These are phyloP conservation scores for Psephotus haematonotus DNA, from an alignment of 2,113 vertebrate species.

Conservation along the genomic window DNA sequence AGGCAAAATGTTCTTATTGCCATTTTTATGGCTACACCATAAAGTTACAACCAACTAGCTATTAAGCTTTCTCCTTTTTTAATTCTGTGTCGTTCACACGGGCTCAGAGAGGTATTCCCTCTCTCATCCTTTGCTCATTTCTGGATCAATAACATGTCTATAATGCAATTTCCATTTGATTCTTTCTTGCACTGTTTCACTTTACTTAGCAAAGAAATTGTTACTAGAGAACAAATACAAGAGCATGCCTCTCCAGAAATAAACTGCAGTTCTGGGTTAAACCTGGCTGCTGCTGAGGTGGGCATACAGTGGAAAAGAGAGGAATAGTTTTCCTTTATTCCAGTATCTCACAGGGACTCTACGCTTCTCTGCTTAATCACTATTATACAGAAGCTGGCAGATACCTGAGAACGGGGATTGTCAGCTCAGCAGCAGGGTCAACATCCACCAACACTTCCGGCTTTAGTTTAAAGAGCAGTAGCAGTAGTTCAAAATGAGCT, in stretches of 20 bases:
- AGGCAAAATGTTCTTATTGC: slow-evolving; percentile 63
- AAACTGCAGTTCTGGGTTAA: neutral
- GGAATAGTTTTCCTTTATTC: neutral
- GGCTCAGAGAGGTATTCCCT: neutral
- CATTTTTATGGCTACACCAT: slow-evolving; percentile 53
- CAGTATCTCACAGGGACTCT: neutral
- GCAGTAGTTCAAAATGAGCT: neutral
- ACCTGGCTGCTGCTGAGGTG: neutral
- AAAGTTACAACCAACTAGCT: slow-evolving; percentile 43
- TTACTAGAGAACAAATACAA: neutral
- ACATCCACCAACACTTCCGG: neutral
- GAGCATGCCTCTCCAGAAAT: neutral
- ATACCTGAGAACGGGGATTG: neutral
- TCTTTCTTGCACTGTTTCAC: neutral
- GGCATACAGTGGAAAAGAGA: neutral
- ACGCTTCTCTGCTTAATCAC: neutral
- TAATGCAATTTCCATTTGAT: neutral
- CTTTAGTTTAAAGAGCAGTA: neutral
- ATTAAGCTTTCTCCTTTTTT: slow-evolving; percentile 61
- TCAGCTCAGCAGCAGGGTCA: neutral
- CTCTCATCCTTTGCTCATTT: neutral
- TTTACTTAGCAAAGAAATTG: neutral
- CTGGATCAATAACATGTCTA: neutral
- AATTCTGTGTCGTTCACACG: neutral
- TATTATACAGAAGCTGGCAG: neutral